These are phyloP conservation scores for Pomacea canaliculata DNA, from an alignment of 2,888 invertebrate species.

Conservation along the genomic window DNA sequence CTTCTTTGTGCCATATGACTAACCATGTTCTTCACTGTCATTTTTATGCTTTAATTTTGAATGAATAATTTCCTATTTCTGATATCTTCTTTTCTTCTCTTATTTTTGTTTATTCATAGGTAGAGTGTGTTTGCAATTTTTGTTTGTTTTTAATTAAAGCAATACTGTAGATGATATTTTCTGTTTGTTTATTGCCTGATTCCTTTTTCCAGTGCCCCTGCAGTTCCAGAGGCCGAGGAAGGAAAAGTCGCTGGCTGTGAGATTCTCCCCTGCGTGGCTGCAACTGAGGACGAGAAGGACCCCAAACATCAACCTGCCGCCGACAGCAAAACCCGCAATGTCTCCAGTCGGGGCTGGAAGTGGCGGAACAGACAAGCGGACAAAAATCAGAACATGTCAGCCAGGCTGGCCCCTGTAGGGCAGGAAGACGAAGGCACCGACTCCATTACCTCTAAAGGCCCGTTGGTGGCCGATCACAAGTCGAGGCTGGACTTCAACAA, in stretches of 20 bases:
- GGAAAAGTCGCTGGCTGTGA: conserved; percentile 11
- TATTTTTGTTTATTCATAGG: too few species aligned
- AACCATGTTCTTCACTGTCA: too few species aligned
- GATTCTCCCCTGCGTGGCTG: conserved; percentile 7
- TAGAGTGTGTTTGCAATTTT: too few species aligned
- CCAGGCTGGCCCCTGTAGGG: conserved; percentile 25
- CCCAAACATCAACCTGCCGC: conserved; percentile 1
- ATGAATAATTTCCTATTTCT: too few species aligned
- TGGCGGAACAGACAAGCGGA: neutral
- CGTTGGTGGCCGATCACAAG: too few species aligned
- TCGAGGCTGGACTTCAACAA: too few species aligned
- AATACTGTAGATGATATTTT: too few species aligned
- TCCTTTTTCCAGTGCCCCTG: conserved; percentile 5
- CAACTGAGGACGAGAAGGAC: neutral
- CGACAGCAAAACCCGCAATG: neutral
- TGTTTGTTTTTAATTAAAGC: neutral
- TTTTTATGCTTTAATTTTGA: too few species aligned
- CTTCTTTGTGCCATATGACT: neutral
- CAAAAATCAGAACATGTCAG: conserved; percentile 23
- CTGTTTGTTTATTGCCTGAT: too few species aligned
- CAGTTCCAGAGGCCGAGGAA: conserved; percentile 12
- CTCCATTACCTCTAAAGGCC: too few species aligned
- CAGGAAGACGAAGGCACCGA: conserved; percentile 21
- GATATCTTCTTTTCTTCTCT: too few species aligned
- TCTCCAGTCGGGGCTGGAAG: conserved; percentile 1